Evolutionary conservation across 2,113 vertebrate genomes (phyloP), one percentile per base, ranked within the genome.

Genomic region (Vanacampus margaritifer): DNA sequence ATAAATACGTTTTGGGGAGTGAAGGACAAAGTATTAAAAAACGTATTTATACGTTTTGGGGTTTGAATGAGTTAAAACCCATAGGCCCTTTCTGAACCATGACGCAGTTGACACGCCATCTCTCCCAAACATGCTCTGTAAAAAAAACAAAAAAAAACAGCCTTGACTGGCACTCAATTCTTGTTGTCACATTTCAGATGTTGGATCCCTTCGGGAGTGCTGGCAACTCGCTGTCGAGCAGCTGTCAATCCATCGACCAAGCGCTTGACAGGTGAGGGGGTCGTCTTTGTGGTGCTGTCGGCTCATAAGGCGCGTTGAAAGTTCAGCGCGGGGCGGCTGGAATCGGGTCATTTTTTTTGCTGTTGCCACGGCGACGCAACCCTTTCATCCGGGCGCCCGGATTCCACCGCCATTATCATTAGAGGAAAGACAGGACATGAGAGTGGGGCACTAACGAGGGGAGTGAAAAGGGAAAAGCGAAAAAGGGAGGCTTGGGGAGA

Each of bases 211-310:
- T 95, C 67, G 93, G 94, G 77, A 96, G 94, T 61, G 90, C 93
- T 0, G 92, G 93, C 12, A 92, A 91, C 24, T 96, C 95, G 0
- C 89, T 95, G 61, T 95, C 94, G 13, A 94, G 93, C 86, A 96
- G 94, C 89, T 96, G 95, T 79, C 94, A 95, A 64, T 97, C 95
- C 32, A 90, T 95, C 88, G 94, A 96, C 83, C 93, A 95, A 67
- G 94, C 94, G 3, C 82, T 95, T 87, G 94, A 96, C 92, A 96
- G 95, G 95, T 96, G 84, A 90, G 86, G 67, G 28, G 51, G 23
- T 57, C 26, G 54, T 26, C 54, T 32, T 19, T 11, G 5, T 3
- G 1, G 8, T 4, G 32, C 36, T 60, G 11, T 36, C 36, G 3
- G 59, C 59, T 41, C 12, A 43, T 4, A 43, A 62, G 39, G 14